Conservation (phyloP, 2,888 invertebrate genomes). For the Eupithecia exiguata region DNA sequence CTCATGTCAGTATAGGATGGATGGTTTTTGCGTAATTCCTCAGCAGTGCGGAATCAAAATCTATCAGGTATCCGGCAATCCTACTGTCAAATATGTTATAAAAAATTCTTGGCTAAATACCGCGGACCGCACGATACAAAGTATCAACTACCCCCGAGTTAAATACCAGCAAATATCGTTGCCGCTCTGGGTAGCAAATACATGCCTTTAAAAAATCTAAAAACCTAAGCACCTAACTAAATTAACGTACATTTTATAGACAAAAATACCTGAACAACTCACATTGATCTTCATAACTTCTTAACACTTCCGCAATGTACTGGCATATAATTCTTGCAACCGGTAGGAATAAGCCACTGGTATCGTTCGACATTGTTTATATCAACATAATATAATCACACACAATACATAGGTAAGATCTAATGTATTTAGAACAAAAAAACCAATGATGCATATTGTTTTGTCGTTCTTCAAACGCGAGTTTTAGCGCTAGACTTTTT, state of each 20-base stretch:
- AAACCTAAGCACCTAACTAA: background rate
- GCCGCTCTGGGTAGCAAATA: background rate
- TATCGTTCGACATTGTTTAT: slow-evolving; percentile 63
- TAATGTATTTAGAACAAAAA: background rate
- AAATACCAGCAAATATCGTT: background rate
- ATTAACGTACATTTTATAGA: background rate
- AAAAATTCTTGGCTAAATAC: background rate
- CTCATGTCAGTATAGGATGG: too few relatives aligned
- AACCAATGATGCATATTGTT: background rate
- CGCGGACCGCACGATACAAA: background rate
- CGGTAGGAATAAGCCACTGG: slow-evolving; percentile 63
- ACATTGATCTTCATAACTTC: slow-evolving; percentile 62
- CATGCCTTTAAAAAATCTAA: background rate
- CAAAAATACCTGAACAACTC: slow-evolving; percentile 47
- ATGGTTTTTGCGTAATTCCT: too few relatives aligned
- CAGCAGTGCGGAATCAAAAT: too few relatives aligned
- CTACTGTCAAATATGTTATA: too few relatives aligned
- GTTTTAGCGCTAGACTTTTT: background rate
- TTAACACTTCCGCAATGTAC: slow-evolving; percentile 61
- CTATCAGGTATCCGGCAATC: too few relatives aligned
- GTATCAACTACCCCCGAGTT: too few relatives aligned
- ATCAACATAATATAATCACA: background rate
- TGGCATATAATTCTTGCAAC: slow-evolving; percentile 58
- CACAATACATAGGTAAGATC: background rate
- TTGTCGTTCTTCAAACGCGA: background rate